A percentile compares a stretch with the other conserved stretches of the same genome.
phyloP scores from a whole-genome alignment of 2,113 vertebrate genomes.

The Orycteropus afer region DNA sequence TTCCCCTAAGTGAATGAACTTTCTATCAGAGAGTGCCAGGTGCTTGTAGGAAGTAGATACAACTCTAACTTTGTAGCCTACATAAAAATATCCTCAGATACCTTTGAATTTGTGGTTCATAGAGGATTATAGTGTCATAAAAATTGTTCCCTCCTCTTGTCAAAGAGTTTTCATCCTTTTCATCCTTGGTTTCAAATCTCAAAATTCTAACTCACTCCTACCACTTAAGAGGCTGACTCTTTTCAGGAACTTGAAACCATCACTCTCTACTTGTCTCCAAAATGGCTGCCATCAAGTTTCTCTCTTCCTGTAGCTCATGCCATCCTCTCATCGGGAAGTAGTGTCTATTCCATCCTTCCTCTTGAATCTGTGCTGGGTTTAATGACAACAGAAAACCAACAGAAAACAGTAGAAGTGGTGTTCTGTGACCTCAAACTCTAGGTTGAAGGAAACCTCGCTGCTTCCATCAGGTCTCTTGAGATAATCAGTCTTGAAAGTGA shows the following conservation, averaged over 20 bases:
- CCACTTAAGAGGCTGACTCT: not conserved
- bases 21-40: not conserved
- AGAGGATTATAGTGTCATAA: not conserved
- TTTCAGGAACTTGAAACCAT: not conserved
- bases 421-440: slow-evolving; percentile 40
- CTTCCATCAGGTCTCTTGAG: not conserved
- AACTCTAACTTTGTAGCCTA: not conserved
- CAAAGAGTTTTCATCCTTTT: not conserved
- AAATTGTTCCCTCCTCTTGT: not conserved
- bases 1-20: not conserved
- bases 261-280: not conserved
- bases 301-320: not conserved
- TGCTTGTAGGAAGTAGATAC: not conserved
- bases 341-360: not conserved
- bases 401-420: not conserved
- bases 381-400: not conserved
- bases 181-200: not conserved
- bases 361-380: not conserved
- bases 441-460: slow-evolving; percentile 17
- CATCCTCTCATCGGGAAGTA: not conserved
- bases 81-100: not conserved
- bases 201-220: not conserved
- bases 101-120: not conserved
- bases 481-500: not conserved
- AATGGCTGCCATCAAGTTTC: not conserved